phyloP scores from a whole-genome alignment of 1,140 invertebrate genomes.

The Branchinecta lynchi region DNA sequence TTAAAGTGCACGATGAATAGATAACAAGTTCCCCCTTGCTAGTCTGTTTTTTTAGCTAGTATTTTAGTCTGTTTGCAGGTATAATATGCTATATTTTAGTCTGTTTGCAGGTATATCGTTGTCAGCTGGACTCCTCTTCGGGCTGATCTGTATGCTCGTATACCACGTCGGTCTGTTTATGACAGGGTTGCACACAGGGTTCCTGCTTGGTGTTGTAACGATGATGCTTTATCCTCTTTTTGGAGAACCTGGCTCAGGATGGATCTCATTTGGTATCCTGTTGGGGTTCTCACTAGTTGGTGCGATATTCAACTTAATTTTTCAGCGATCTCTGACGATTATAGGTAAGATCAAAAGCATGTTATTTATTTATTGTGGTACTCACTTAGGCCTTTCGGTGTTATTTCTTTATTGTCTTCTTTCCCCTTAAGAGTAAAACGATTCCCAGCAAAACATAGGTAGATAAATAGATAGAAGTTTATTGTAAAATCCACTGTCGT shows the following conservation, averaged over 20 bases:
- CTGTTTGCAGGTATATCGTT: slow-evolving; percentile 45
- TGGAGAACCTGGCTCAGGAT: slow-evolving; percentile 29
- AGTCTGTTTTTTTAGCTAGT: too few relatives aligned
- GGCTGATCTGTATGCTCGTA: slow-evolving; percentile 61
- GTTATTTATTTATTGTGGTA: slow-evolving; percentile 31
- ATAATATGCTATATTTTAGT: slow-evolving; percentile 33
- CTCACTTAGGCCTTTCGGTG: slow-evolving; percentile 21
- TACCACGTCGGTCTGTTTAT: slow-evolving; percentile 68
- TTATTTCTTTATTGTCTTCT: too few relatives aligned
- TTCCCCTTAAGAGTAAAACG: too few relatives aligned
- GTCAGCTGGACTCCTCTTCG: slow-evolving; percentile 56
- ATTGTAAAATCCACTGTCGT: too few relatives aligned
- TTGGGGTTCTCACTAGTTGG: slow-evolving; percentile 48
- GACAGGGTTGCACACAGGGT: slow-evolving; percentile 60
- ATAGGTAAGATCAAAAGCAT: slow-evolving; percentile 33
- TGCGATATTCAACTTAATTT: slow-evolving; percentile 53
- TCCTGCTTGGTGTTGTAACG: slow-evolving; percentile 43
- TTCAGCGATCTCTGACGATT: slow-evolving; percentile 42
- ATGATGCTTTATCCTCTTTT: slow-evolving; percentile 32
- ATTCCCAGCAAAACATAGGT: too few relatives aligned
- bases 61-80: slow-evolving; percentile 33
- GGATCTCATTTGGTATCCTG: slow-evolving; percentile 50
- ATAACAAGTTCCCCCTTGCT: too few relatives aligned
- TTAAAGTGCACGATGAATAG: too few relatives aligned
- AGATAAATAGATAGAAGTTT: too few relatives aligned